Conservation (phyloP, 2,888 invertebrate genomes). For the Dryococelus australis region DNA sequence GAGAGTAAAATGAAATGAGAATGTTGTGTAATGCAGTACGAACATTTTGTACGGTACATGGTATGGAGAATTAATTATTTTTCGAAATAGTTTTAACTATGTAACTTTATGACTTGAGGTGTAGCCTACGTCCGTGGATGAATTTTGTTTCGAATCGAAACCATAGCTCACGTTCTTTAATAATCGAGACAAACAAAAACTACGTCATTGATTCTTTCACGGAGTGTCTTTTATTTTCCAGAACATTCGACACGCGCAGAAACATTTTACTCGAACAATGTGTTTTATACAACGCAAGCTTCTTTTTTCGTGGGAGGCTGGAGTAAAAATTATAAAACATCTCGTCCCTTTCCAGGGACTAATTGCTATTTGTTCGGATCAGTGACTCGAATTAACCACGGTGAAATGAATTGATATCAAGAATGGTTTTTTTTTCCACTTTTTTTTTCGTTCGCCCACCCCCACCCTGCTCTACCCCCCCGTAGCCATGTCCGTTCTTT, state of each 20-base stretch:
- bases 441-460: slow-evolving; percentile 4
- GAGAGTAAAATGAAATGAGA: too few species aligned
- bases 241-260: background rate
- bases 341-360: slow-evolving; percentile 34
- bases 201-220: too few species aligned
- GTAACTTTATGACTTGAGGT: too few species aligned
- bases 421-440: slow-evolving; percentile 34
- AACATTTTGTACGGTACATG: too few species aligned
- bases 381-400: slow-evolving; percentile 43
- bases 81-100: too few species aligned
- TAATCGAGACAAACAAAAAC: too few species aligned
- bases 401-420: slow-evolving; percentile 45
- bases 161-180: too few species aligned
- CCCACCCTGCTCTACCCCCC: background rate
- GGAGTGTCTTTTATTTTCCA: too few species aligned
- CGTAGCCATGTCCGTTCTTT: slow-evolving; percentile 4
- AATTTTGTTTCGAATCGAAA: too few species aligned
- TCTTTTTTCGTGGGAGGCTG: background rate
- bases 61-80: too few species aligned
- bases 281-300: background rate
- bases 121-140: too few species aligned
- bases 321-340: background rate
- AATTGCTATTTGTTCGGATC: slow-evolving; percentile 43
- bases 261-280: background rate
- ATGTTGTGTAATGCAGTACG: too few species aligned